These are phyloP conservation scores for Cecropterus lyciades DNA, from an alignment of 1,140 invertebrate genomes.

Conservation along the genomic window DNA sequence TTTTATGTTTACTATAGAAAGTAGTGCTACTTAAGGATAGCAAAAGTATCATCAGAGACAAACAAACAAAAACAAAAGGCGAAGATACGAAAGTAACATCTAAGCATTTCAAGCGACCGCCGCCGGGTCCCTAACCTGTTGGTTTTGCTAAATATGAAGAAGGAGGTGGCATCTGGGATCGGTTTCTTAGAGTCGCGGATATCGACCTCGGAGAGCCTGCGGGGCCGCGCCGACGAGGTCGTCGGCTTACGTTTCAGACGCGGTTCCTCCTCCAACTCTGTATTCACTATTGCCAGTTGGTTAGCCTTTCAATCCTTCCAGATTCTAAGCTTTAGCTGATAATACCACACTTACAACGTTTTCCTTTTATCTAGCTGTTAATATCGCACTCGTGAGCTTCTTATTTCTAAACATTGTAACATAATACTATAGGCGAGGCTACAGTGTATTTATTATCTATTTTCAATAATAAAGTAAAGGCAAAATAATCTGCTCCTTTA, in stretches of 20 bases:
- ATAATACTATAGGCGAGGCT: background rate
- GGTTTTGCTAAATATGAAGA: slow-evolving; percentile 97
- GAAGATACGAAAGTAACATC: slow-evolving; percentile 61
- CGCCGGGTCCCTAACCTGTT: slow-evolving; percentile 90
- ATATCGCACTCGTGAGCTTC: background rate
- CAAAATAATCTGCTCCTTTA: too few species aligned
- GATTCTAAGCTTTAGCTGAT: background rate
- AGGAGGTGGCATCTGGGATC: slow-evolving; percentile 96
- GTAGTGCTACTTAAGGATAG: too few species aligned
- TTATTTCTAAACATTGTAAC: background rate
- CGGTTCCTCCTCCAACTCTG: slow-evolving; percentile 75
- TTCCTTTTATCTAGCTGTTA: background rate
- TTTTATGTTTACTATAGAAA: too few species aligned
- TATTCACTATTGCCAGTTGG: slow-evolving; percentile 70
- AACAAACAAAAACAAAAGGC: slow-evolving; percentile 47
- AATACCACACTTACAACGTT: background rate
- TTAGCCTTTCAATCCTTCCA: slow-evolving; percentile 50
- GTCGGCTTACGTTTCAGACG: slow-evolving; percentile 77
- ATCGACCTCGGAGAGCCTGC: slow-evolving; percentile 96
- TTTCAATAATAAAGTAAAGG: too few species aligned
- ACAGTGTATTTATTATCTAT: background rate
- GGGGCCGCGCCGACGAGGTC: slow-evolving; percentile 90
- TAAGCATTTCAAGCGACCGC: slow-evolving; percentile 55
- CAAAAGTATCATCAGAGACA: slow-evolving; percentile 49
- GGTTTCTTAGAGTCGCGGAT: slow-evolving; percentile 95